Evolutionary conservation across 2,888 invertebrate genomes (phyloP).

Genomic region (Campaea margaritaria): DNA sequence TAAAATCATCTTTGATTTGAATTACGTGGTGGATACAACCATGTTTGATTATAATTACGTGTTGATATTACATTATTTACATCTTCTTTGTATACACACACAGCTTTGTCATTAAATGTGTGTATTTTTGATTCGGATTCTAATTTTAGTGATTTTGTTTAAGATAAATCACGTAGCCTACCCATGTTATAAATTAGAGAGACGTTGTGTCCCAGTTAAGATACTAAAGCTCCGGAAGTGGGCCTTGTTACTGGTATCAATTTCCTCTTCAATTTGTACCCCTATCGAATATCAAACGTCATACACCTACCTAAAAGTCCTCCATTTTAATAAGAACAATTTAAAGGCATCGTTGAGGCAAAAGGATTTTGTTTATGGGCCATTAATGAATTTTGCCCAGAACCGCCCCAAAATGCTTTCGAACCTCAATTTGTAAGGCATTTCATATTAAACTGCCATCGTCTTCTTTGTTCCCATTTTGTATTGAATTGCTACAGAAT

Average conservation of each 20-base stretch:
- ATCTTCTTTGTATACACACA: too few relatives aligned
- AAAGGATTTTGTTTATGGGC: slow-evolving; percentile 71
- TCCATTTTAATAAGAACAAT: slow-evolving; percentile 53
- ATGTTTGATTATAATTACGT: too few relatives aligned
- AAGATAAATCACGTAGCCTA: too few relatives aligned
- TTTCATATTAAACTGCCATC: slow-evolving; percentile 54
- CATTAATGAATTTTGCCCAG: slow-evolving; percentile 69
- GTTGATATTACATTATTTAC: too few relatives aligned
- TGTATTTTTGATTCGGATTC: too few relatives aligned
- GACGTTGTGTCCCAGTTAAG: too few relatives aligned
- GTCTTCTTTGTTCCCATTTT: slow-evolving; percentile 25
- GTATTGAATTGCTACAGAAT: slow-evolving; percentile 25
- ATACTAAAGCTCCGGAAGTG: too few relatives aligned
- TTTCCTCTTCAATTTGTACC: not conserved
- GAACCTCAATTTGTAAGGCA: slow-evolving; percentile 64
- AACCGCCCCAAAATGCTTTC: slow-evolving; percentile 57
- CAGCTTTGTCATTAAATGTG: too few relatives aligned
- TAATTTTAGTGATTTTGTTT: too few relatives aligned
- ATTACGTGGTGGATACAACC: too few relatives aligned
- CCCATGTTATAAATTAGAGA: too few relatives aligned
- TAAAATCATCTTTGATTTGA: too few relatives aligned
- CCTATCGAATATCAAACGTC: slow-evolving; percentile 35
- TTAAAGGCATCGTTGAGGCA: slow-evolving; percentile 43
- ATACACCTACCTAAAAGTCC: slow-evolving; percentile 36
- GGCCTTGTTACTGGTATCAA: not conserved